phyloP scores from a whole-genome alignment of 2,113 vertebrate species.

The Chamaea fasciata region DNA sequence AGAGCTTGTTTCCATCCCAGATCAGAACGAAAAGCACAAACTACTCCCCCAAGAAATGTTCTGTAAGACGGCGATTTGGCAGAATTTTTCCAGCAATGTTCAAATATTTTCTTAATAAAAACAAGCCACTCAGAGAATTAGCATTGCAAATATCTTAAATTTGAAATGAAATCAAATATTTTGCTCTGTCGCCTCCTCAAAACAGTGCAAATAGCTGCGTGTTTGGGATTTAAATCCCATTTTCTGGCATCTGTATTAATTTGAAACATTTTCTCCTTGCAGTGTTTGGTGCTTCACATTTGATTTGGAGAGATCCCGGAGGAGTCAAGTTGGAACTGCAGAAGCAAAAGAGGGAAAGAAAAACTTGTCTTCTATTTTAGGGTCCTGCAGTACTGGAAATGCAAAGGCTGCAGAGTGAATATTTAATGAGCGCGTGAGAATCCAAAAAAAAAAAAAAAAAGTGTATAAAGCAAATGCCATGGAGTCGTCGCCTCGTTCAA shows the following conservation, averaged over 20 bases:
- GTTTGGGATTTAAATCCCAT: not conserved
- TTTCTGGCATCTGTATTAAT: not conserved
- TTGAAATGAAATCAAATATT: not conserved
- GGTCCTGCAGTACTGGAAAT: constrained; percentile 55
- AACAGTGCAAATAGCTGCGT: not conserved
- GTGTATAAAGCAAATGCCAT: constrained; percentile 5
- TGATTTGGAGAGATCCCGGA: not conserved
- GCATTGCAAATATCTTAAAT: not conserved
- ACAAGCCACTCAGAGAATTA: not conserved
- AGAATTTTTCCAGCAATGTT: not conserved
- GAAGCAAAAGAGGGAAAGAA: constrained; percentile 34
- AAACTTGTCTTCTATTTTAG: constrained; percentile 51
- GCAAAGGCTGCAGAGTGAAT: constrained; percentile 34
- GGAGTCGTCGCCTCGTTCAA: not conserved
- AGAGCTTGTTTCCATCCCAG: not conserved
- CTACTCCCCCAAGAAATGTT: not conserved
- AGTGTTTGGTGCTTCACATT: not conserved
- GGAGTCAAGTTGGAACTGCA: not conserved
- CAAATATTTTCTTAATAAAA: not conserved
- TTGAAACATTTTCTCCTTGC: not conserved
- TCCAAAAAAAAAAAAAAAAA: not conserved
- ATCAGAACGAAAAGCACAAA: not conserved
- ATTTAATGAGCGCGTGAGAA: constrained; percentile 50
- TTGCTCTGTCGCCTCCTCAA: not conserved
- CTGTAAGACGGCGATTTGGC: not conserved